Base-by-base conservation (phyloP, 1,140 invertebrate species). In the Fopius arisanus region DNA sequence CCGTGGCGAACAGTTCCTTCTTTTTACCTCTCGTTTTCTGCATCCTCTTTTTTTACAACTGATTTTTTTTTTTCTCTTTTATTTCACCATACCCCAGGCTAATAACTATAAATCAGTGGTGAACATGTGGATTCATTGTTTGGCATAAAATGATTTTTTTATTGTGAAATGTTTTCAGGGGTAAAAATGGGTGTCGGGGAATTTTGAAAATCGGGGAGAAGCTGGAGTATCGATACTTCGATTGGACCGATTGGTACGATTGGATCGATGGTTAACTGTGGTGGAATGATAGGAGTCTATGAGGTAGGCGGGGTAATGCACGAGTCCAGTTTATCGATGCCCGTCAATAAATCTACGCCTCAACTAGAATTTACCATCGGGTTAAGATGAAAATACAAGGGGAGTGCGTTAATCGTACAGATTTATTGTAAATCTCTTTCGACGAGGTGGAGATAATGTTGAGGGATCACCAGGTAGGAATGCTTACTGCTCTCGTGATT, bases 281-380 rank as follows among this genome's bases (percentile, higher is more conserved):
- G 4, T 48, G 43, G 5, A 29, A 21, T 28, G 54, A 62, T 62
- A 28, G 54, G 9, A 6, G 0, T 68, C 76, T 63, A 59, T 43
- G 59, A 70, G 74, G 77, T 84, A 80, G 84, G 84, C 83, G 84
- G 82, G 81, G 83, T 84, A 81, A 81, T 84, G 81, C 81, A 84
- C 81, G 84, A 80, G 78, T 28, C 54, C 78, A 77, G 79, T 83
- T 86, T 28, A 85, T 86, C 84, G 79, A 81, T 79, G 77, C 76
- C 83, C 81, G 79, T 79, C 82, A 82, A 86, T 86, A 86, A 86
- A 86, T 85, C 82, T 82, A 79, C 75, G 77, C 75, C 82, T 83
- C 84, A 86, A 86, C 84, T 85, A 86, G 83, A 84, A 83, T 81
- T 81, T 75, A 81, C 81, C 81, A 75, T 62, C 71, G 78, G 80